Conservation (phyloP, 53 echinoderm and acorn worm genomes). For the Mesocentrotus franciscanus region DNA sequence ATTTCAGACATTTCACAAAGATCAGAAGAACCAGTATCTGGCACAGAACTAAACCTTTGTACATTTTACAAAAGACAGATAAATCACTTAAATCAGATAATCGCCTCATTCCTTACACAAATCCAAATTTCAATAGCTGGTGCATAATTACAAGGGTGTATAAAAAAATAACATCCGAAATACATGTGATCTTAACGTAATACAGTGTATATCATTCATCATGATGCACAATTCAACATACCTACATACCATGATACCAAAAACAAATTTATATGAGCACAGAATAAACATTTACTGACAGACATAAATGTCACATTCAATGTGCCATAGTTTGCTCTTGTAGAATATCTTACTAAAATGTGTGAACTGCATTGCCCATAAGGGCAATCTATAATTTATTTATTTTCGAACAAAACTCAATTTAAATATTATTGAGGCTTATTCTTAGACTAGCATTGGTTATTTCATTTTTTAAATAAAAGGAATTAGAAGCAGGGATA, state of each 20-base stretch:
- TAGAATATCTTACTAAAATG: too few species aligned
- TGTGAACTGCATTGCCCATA: too few species aligned
- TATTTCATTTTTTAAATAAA: too few species aligned
- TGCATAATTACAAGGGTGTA: neutral
- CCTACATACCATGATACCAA: neutral
- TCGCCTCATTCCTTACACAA: constrained; percentile 5
- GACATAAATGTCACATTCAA: neutral
- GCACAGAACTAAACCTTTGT: constrained; percentile 2
- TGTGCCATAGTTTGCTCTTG: too few species aligned
- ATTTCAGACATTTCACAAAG: constrained; percentile 16
- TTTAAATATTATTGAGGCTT: too few species aligned
- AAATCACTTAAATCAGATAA: neutral
- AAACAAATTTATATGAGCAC: neutral
- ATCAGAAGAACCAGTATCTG: neutral
- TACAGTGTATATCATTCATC: neutral
- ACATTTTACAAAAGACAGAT: neutral
- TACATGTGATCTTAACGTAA: neutral
- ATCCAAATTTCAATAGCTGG: neutral
- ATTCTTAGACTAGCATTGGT: too few species aligned
- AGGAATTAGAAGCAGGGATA: too few species aligned
- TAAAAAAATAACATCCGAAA: constrained; percentile 26
- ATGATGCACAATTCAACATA: neutral
- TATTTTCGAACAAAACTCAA: too few species aligned
- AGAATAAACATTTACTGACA: neutral
- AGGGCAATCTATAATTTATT: too few species aligned